Conservation (phyloP, 2,113 vertebrate genomes). For the Eudyptes chrysolophus region DNA sequence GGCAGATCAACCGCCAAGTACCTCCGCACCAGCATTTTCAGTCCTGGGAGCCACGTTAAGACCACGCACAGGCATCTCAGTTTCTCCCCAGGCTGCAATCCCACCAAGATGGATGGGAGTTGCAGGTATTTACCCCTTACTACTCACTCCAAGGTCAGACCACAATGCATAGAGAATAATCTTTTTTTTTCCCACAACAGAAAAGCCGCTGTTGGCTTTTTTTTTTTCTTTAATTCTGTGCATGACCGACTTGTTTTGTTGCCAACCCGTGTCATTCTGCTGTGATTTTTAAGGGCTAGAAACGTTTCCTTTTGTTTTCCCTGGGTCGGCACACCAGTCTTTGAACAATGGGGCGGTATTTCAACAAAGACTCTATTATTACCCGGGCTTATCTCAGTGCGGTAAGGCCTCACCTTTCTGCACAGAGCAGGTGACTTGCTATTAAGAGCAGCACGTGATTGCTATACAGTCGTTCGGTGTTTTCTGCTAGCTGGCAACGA, state of each 20-base stretch:
- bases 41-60: neutral
- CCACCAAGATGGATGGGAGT: neutral
- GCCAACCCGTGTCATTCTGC: neutral
- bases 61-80: neutral
- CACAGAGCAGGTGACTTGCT: neutral
- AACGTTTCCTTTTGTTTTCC: conserved; percentile 40
- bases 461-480: rapidly evolving
- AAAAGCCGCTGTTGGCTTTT: neutral
- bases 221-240: neutral
- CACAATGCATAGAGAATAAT: neutral
- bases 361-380: conserved; percentile 34
- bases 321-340: neutral
- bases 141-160: neutral
- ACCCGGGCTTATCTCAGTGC: neutral
- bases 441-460: neutral
- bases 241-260: neutral
- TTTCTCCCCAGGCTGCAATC: neutral
- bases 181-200: neutral
- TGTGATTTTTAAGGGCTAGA: conserved; percentile 17
- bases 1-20: neutral
- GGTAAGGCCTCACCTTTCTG: neutral
- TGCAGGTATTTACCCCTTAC: neutral
- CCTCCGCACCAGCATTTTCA: too few relatives aligned
- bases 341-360: conserved; percentile 24
- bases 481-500: neutral